phyloP scores from a whole-genome alignment of 35 echinoderm and acorn worm species.

The Diadema setosum region DNA sequence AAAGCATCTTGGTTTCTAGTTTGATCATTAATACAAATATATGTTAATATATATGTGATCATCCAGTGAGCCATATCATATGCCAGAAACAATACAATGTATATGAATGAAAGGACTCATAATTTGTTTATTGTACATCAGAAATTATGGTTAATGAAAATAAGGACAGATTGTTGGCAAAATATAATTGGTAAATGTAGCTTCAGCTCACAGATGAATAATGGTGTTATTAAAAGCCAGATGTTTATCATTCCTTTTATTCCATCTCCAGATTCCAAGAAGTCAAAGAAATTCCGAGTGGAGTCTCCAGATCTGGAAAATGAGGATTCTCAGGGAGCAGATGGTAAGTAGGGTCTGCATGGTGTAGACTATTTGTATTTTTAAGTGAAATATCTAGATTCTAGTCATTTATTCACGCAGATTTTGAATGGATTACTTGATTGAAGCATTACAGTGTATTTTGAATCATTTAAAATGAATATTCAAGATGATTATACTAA shows the following conservation, averaged over 20 bases:
- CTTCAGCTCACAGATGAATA: too few relatives aligned
- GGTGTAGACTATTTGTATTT: background rate
- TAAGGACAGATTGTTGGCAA: too few relatives aligned
- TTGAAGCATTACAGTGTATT: background rate
- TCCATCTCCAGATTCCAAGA: conserved; percentile 9
- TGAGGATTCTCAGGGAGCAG: conserved; percentile 37
- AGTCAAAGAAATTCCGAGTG: conserved; percentile 30
- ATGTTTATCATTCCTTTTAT: background rate
- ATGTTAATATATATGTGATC: too few relatives aligned
- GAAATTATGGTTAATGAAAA: too few relatives aligned
- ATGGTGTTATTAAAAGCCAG: too few relatives aligned
- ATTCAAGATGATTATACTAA: background rate
- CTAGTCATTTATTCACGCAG: background rate
- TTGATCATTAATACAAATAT: too few relatives aligned
- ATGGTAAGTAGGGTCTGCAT: background rate
- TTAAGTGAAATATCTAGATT: background rate
- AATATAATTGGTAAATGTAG: too few relatives aligned
- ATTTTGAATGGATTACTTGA: background rate
- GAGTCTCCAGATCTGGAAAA: background rate
- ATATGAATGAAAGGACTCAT: too few relatives aligned
- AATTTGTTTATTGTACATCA: too few relatives aligned
- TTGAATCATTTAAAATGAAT: background rate
- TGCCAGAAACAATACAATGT: too few relatives aligned
- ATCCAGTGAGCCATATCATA: too few relatives aligned
- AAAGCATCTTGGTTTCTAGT: too few relatives aligned